phyloP scores from a whole-genome alignment of 2,888 invertebrate species.

The Sialis fuliginosa region DNA sequence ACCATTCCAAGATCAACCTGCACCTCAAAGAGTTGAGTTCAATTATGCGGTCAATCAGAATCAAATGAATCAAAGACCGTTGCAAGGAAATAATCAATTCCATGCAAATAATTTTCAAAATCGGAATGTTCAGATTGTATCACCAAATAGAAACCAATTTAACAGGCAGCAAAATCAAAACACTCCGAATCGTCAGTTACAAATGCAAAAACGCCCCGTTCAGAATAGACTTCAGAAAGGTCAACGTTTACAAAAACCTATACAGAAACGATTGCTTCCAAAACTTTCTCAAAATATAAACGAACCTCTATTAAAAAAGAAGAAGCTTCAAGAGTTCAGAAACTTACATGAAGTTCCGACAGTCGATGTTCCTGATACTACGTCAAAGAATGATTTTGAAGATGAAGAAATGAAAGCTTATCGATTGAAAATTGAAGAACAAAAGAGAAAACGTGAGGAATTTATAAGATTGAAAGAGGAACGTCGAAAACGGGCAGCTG shows the following conservation, averaged over 20 bases:
- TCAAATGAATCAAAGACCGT: no score
- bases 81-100: no score
- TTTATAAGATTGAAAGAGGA: conserved; percentile 28
- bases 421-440: conserved; percentile 28
- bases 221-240: no score
- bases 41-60: no score
- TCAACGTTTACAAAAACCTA: no score
- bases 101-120: no score
- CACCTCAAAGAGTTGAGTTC: no score
- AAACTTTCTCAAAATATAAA: conserved; percentile 5
- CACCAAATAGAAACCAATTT: no score
- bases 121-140: no score
- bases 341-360: conserved; percentile 15
- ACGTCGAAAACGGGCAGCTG: conserved; percentile 25
- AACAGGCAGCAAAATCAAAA: conserved; percentile 1
- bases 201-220: no score
- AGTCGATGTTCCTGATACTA: conserved; percentile 11
- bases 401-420: conserved; percentile 30
- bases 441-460: conserved; percentile 27
- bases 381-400: conserved; percentile 9
- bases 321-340: conserved; percentile 9
- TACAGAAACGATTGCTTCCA: conserved; percentile 1
- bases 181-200: not conserved
- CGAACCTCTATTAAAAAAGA: conserved; percentile 11
- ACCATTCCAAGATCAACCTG: no score